Conservation (phyloP, 2,888 invertebrate species). For the Rhopalosiphum nymphaeae region DNA sequence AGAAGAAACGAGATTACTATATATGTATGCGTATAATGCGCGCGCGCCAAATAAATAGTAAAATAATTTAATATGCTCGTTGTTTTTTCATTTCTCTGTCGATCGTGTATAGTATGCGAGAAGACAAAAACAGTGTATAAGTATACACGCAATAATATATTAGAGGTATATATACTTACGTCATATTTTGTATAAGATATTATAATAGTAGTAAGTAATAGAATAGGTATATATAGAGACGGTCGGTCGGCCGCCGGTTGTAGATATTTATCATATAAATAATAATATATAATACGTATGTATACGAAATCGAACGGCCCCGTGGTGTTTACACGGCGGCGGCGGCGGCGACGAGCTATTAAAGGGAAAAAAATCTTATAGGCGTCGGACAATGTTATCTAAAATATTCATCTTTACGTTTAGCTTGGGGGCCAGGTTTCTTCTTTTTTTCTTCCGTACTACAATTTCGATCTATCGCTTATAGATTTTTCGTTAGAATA, state of each 20-base stretch:
- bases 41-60: not conserved
- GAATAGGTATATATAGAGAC: not conserved
- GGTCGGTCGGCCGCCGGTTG: not conserved
- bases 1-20: not conserved
- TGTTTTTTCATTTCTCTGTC: constrained; percentile 16
- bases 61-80: constrained; percentile 36
- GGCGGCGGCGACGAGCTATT: constrained; percentile 4
- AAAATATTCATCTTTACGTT: constrained; percentile 42
- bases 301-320: constrained; percentile 1
- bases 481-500: constrained; percentile 24
- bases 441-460: not conserved
- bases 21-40: not conserved
- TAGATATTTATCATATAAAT: not conserved
- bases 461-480: constrained; percentile 28
- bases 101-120: not conserved
- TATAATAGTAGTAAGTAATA: constrained; percentile 14
- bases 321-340: constrained; percentile 36
- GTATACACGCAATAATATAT: not conserved
- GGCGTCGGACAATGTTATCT: constrained; percentile 55
- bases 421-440: not conserved
- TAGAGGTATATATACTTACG: not conserved
- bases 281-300: not conserved
- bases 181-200: not conserved
- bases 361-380: constrained; percentile 34
- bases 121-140: constrained; percentile 9